A percentile compares a stretch with the other conserved stretches of the same genome.
phyloP scores from a whole-genome alignment of 2,113 vertebrate genomes.

The Daubentonia madagascariensis region DNA sequence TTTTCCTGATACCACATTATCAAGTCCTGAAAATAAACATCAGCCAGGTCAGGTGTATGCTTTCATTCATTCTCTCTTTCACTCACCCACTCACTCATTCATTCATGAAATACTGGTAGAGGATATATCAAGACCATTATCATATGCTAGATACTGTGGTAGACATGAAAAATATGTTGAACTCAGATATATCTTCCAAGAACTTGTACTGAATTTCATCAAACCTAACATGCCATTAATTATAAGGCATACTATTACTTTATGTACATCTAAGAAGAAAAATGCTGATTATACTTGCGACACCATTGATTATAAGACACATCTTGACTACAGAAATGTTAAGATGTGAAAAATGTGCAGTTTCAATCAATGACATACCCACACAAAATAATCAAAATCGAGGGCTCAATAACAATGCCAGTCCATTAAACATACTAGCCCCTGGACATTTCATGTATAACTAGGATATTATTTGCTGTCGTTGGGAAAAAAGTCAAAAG shows the following conservation, averaged over 20 bases:
- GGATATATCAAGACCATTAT: not conserved
- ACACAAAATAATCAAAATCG: not conserved
- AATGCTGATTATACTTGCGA: not conserved
- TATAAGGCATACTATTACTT: not conserved
- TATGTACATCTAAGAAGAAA: not conserved
- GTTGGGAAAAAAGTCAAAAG: not conserved
- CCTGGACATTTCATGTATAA: not conserved
- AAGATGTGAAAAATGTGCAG: not conserved
- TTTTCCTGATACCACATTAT: not conserved
- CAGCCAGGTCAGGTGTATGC: not conserved
- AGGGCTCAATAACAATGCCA: not conserved
- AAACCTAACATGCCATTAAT: not conserved
- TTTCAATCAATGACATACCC: not conserved
- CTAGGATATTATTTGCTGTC: not conserved
- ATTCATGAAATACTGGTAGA: not conserved
- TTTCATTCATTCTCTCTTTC: not conserved
- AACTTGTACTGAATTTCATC: not conserved
- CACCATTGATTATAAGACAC: not conserved
- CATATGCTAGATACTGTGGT: not conserved
- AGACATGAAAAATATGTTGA: not conserved
- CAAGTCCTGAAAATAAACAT: not conserved
- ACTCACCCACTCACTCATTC: not conserved
- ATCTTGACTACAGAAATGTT: not conserved
- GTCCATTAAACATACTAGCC: not conserved
- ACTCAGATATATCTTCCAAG: not conserved